Conservation (phyloP, 1,140 invertebrate species). For the Cydia amplana region DNA sequence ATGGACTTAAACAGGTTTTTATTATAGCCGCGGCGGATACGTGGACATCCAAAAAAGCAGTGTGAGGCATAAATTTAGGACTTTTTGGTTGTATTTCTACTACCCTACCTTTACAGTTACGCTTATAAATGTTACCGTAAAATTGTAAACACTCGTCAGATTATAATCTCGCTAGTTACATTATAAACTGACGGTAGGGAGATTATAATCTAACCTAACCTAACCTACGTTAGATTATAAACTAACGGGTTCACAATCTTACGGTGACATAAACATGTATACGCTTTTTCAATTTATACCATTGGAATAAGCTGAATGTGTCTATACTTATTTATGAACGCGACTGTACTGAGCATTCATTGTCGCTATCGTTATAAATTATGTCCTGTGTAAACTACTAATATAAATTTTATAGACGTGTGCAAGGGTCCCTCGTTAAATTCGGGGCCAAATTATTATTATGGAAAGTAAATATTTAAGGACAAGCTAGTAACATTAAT, state of each 20-base stretch:
- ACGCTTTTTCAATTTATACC: not conserved
- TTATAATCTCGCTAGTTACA: too few species aligned
- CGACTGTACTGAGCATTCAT: constrained; percentile 38
- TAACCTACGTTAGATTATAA: too few species aligned
- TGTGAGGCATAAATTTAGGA: constrained; percentile 13
- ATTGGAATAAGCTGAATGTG: not conserved
- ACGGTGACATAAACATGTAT: not conserved
- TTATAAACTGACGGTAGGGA: too few species aligned
- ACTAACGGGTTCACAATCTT: too few species aligned
- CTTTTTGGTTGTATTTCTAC: constrained; percentile 9
- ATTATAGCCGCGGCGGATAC: constrained; percentile 23
- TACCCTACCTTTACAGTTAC: too few species aligned
- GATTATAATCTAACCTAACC: too few species aligned
- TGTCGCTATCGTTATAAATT: constrained; percentile 54
- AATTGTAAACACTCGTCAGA: too few species aligned
- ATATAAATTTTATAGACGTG: constrained; percentile 34
- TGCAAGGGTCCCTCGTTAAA: constrained; percentile 37
- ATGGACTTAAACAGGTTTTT: constrained; percentile 16
- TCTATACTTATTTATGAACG: constrained; percentile 1
- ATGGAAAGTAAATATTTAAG: constrained; percentile 9
- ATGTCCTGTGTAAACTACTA: constrained; percentile 50
- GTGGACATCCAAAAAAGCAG: constrained; percentile 19
- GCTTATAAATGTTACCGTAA: too few species aligned
- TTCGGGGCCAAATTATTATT: constrained; percentile 3
- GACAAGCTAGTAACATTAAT: not conserved